These are phyloP conservation scores for Shinisaurus crocodilurus DNA, from an alignment of 2,113 vertebrate genomes.

Conservation along the genomic window DNA sequence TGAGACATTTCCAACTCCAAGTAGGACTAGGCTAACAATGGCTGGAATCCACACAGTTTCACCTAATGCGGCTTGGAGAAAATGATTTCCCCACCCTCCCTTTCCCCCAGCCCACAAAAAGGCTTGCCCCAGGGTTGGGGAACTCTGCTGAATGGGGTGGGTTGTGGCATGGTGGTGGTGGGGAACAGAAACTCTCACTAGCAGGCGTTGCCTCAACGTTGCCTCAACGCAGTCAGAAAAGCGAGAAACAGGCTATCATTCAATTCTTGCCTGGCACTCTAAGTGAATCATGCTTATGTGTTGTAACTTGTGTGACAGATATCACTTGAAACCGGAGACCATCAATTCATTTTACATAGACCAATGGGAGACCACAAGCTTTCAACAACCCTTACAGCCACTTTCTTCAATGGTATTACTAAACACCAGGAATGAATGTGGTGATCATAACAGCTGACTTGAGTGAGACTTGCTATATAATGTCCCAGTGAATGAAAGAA, in stretches of 20 bases:
- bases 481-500: constrained; percentile 2
- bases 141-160: too few species aligned
- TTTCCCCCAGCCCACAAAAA: too few species aligned
- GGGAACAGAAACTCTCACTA: too few species aligned
- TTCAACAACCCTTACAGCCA: constrained; percentile 40
- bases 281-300: constrained; percentile 3
- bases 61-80: too few species aligned
- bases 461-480: constrained; percentile 25
- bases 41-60: too few species aligned
- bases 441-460: constrained; percentile 19
- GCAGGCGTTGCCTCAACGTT: too few species aligned
- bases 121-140: too few species aligned
- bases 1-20: background rate
- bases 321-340: constrained; percentile 4
- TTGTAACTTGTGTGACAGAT: background rate
- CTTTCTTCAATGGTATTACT: constrained; percentile 19
- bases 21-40: background rate
- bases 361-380: constrained; percentile 14
- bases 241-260: constrained; percentile 31
- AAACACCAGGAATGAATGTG: constrained; percentile 23
- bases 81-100: too few species aligned
- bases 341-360: constrained; percentile 8
- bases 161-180: too few species aligned
- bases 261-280: constrained; percentile 1
- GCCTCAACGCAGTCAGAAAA: too few species aligned